phyloP scores from a whole-genome alignment of 2,113 vertebrate genomes.

The Bothrops jararaca region DNA sequence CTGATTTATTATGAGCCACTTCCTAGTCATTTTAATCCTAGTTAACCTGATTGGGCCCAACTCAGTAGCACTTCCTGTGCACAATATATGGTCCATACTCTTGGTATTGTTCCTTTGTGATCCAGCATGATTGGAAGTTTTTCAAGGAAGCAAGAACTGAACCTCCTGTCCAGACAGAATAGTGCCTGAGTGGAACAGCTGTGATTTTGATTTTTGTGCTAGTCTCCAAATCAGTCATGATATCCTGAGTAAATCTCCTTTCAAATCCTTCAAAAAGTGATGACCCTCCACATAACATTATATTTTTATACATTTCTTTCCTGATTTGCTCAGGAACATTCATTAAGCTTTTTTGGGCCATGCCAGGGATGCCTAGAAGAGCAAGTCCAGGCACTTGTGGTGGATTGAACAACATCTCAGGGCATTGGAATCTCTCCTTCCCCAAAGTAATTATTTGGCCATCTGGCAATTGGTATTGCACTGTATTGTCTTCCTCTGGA shows the following conservation, averaged over 20 bases:
- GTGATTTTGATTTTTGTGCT: slow-evolving; percentile 27
- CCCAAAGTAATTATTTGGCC: slow-evolving; percentile 46
- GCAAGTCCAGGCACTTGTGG: slow-evolving; percentile 21
- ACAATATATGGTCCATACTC: slow-evolving; percentile 59
- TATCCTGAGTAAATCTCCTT: slow-evolving; percentile 40
- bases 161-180: slow-evolving; percentile 61
- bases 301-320: slow-evolving; percentile 23
- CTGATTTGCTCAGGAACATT: slow-evolving; percentile 25
- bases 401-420: slow-evolving; percentile 61
- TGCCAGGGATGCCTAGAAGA: slow-evolving; percentile 41
- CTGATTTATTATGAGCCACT: slow-evolving; percentile 26
- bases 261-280: slow-evolving; percentile 53
- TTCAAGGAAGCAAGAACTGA: slow-evolving; percentile 63
- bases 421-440: slow-evolving; percentile 55
- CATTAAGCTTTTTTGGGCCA: slow-evolving; percentile 43
- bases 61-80: slow-evolving; percentile 59
- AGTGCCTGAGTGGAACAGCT: slow-evolving; percentile 33
- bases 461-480: slow-evolving; percentile 48
- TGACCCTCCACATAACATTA: slow-evolving; percentile 62
- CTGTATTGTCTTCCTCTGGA: neutral
- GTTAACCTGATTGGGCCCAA: neutral
- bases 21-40: neutral
- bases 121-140: slow-evolving; percentile 64
- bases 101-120: slow-evolving; percentile 53
- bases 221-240: neutral